Evolutionary conservation across 1,140 invertebrate genomes (phyloP).

Genomic region (Drosophila parabipectinata): DNA sequence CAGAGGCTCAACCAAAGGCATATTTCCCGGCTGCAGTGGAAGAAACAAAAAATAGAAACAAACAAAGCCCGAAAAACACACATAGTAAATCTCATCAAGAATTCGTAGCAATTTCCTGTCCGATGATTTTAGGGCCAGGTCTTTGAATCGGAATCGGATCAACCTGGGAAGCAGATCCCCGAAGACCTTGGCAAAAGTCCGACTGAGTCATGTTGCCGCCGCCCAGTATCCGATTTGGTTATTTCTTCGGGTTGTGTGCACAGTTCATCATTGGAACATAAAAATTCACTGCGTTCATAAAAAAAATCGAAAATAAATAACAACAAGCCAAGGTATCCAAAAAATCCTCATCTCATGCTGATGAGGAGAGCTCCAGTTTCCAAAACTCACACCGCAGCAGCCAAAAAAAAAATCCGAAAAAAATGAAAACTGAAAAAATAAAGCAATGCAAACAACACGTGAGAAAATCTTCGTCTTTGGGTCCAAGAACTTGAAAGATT

Average conservation of each 20-base stretch:
- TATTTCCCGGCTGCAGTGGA: conserved; percentile 27
- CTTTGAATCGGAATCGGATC: background rate
- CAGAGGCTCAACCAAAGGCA: conserved; percentile 5
- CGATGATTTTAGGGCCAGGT: conserved; percentile 62
- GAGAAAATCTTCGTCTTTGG: conserved; percentile 68
- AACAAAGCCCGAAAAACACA: conserved; percentile 68
- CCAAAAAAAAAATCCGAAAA: conserved; percentile 59
- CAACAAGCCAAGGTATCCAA: conserved; percentile 16
- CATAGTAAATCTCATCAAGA: conserved; percentile 78
- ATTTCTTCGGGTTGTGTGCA: conserved; percentile 65
- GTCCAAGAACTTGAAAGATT: conserved; percentile 80
- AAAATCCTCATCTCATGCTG: conserved; percentile 79
- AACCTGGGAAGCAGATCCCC: conserved; percentile 56
- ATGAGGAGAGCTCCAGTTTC: conserved; percentile 76
- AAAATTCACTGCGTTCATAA: conserved; percentile 81
- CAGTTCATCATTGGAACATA: conserved; percentile 81
- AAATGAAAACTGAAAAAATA: conserved; percentile 62
- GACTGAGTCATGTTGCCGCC: conserved; percentile 74
- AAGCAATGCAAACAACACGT: conserved; percentile 82
- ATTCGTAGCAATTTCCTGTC: conserved; percentile 81
- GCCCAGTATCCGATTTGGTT: conserved; percentile 45
- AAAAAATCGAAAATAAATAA: conserved; percentile 9
- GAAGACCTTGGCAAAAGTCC: conserved; percentile 50
- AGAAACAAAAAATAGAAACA: conserved; percentile 80
- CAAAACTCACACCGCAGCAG: conserved; percentile 46